Base-by-base conservation (phyloP, 2,113 vertebrate genomes). In the Peromyscus californicus region DNA sequence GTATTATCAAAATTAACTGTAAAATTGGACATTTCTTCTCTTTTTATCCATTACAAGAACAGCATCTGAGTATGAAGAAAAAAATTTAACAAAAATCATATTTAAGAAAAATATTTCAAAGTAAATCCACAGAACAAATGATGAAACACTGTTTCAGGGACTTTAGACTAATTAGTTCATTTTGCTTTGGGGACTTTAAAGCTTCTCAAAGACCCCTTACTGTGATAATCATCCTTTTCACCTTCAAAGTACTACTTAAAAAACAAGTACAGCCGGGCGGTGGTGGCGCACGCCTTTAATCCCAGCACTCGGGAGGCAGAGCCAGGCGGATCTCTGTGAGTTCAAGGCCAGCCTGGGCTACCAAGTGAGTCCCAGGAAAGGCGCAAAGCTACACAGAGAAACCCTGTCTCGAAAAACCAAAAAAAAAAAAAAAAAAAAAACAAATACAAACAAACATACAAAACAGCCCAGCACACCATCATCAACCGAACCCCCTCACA, bases 401-500 rank as follows among this genome's bases (percentile, higher is more conserved):
- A n/a, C n/a, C n/a, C n/a, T n/a, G n/a, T n/a, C n/a, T n/a, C n/a
- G n/a, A n/a, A n/a, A n/a, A n/a, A n/a, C n/a, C n/a, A n/a, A n/a
- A n/a, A n/a, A n/a, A n/a, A n/a, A n/a, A n/a, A n/a, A n/a, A n/a
- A n/a, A n/a, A n/a, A n/a, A n/a, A n/a, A 57, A 19, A 5, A 21
- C 12, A 7, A 57, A 5, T 19, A 36, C 16, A 29, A 16, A 48
- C 16, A 29, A 16, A 36, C 11, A 84, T 42, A 75, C 90, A 45
- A 0, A 87, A 33, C 0, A 88, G n/a, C 57, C 88, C 29, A 90
- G 33, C 48, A 54, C 19, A 85, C 67, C 76, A 70, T 91, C 42
- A 70, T 91, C 65, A 96, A 65, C 39, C 91, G 84, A 91, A 80
- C 21, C 84, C 19, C 96, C 96, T 98, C 97, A 97, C 97, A 97